Base-by-base conservation (phyloP, 2,888 invertebrate species). In the Hirtodrosophila alboralis region DNA sequence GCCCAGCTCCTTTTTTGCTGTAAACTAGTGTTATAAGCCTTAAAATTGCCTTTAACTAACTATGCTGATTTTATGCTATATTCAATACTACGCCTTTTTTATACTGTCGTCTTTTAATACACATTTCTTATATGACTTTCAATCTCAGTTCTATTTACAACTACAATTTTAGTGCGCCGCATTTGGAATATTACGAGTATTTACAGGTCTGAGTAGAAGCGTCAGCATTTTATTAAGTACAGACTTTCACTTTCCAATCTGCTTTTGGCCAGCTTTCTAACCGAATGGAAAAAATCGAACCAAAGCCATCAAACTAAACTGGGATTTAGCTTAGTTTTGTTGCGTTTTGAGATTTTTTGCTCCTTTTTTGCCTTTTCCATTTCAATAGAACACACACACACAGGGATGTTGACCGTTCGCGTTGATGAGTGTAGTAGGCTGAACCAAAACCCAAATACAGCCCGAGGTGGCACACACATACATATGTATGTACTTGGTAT, bases 301-400 rank as follows among this genome's bases (percentile, higher is more conserved):
- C 60, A 57, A 62, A 64, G 75, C 67, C 43, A 62, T 66, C 54
- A 61, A 71, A 69, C 75, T 83, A 77, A 66, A 75, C 72, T 66
- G 62, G 86, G 80, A 79, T 83, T 85, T 75, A 60, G 74, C 56
- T 85, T 68, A 73, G 65, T 81, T n/a, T 84, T 75, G 78, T 68
- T 83, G 72, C 63, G 73, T 78, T 81, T 83, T 85, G 67, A 79
- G 86, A 73, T 83, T 75, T 56, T 31, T 40, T 34, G 27, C 47
- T 40, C 37, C n/a, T n/a, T 83, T 75, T 56, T 31, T 40, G 34
- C 23, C 47, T 41, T 61, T 61, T 78, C 56, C 63, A 72, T 59
- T 80, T 83, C 75, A 81, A 72, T 65, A 62, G 44, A 59, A 78
- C 56, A 68, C 75, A 65, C 68, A 81, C 64, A 70, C 30, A 41